phyloP scores from a whole-genome alignment of 2,888 invertebrate genomes.

The Bellardia bayeri region DNA sequence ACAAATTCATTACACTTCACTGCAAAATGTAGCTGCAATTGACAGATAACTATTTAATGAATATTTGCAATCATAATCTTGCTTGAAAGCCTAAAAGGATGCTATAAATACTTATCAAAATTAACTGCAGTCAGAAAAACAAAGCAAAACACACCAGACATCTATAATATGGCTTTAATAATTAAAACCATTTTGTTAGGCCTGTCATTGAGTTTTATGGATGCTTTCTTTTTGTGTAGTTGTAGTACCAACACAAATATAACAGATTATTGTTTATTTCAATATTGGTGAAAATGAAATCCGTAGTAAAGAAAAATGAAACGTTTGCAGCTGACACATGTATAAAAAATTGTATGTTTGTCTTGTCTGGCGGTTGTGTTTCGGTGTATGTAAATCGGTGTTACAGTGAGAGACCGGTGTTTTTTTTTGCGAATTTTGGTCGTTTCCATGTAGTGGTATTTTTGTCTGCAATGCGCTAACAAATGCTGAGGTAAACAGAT shows the following conservation, averaged over 20 bases:
- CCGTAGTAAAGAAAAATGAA: slow-evolving; percentile 22
- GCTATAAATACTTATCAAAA: slow-evolving; percentile 30
- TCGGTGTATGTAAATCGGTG: slow-evolving; percentile 1
- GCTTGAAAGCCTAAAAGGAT: slow-evolving; percentile 19
- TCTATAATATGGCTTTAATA: background rate
- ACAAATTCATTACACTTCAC: background rate
- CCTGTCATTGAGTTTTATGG: slow-evolving; percentile 35
- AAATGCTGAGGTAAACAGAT: slow-evolving; percentile 69
- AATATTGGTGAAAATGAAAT: slow-evolving; percentile 33
- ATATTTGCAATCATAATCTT: slow-evolving; percentile 25
- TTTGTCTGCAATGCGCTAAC: slow-evolving; percentile 71
- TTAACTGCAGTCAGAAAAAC: slow-evolving; percentile 17
- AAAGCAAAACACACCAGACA: background rate
- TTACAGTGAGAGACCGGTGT: background rate
- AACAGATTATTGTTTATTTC: slow-evolving; percentile 50
- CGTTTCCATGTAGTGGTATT: slow-evolving; percentile 36
- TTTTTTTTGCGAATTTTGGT: slow-evolving; percentile 8
- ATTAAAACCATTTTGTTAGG: slow-evolving; percentile 31
- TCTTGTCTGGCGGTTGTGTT: slow-evolving; percentile 49
- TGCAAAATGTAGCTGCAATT: background rate
- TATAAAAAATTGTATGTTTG: slow-evolving; percentile 36
- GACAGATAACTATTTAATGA: slow-evolving; percentile 13
- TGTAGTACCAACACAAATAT: slow-evolving; percentile 18
- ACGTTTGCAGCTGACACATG: slow-evolving; percentile 43
- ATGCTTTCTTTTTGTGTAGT: slow-evolving; percentile 7